phyloP scores from a whole-genome alignment of 2,797 vertebrate species.

The Ambastaia sidthimunki region DNA sequence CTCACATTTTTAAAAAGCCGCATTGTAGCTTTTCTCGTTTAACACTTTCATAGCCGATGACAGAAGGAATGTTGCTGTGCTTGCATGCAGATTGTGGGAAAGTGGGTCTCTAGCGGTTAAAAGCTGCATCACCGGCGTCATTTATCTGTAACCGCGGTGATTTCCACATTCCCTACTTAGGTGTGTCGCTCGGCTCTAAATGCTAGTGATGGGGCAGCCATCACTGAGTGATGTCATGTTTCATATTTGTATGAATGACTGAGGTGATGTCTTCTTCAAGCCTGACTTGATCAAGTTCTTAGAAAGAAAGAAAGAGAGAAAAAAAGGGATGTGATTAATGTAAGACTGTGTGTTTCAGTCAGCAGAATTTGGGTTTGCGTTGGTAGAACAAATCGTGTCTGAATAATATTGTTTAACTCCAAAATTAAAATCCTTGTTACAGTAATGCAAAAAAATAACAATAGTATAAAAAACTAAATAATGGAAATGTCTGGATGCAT shows the following conservation, averaged over 20 bases:
- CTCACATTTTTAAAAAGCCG: constrained; percentile 8
- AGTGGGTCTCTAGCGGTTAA: not conserved
- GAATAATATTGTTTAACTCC: too few relatives aligned
- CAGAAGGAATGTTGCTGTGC: constrained; percentile 52
- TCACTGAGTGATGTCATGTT: constrained; percentile 36
- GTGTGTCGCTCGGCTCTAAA: constrained; percentile 32
- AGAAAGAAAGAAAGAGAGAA: too few relatives aligned
- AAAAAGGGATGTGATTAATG: too few relatives aligned
- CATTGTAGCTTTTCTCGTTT: not conserved
- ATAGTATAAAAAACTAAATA: too few relatives aligned
- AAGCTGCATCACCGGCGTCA: not conserved
- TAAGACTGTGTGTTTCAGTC: too few relatives aligned
- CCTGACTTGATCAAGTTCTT: not conserved
- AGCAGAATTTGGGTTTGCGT: too few relatives aligned
- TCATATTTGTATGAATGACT: not conserved
- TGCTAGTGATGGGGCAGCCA: not conserved
- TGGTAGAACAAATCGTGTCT: too few relatives aligned
- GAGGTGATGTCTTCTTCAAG: not conserved
- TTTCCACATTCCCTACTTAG: constrained; percentile 37
- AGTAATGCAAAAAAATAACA: too few relatives aligned
- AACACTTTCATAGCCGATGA: not conserved
- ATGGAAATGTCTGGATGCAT: too few relatives aligned
- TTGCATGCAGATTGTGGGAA: constrained; percentile 51
- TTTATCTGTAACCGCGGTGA: not conserved
- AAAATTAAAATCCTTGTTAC: too few relatives aligned